Percentiles rank a stretch among this genome's conserved stretches.
Evolutionary conservation across 2,113 vertebrate genomes (phyloP).

Genomic region (Peromyscus leucopus): DNA sequence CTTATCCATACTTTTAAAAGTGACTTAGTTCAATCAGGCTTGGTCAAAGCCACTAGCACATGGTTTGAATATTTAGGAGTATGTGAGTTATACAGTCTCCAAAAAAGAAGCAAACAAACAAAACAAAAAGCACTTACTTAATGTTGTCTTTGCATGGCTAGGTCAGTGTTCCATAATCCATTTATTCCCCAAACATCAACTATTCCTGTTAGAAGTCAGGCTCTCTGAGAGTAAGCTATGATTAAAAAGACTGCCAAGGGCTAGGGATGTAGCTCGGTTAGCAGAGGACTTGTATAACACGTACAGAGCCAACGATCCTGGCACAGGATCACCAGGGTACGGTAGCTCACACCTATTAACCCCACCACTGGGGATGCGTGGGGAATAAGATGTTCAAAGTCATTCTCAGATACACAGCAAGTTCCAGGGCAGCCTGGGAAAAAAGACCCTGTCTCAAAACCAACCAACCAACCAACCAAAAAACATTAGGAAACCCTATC

Average conservation of each 20-base stretch:
- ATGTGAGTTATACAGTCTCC: not conserved
- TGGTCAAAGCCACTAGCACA: not conserved
- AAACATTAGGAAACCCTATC: not conserved
- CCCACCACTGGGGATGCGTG: fast-evolving
- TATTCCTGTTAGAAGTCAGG: not conserved
- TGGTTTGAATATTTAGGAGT: not conserved
- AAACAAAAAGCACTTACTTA: not conserved
- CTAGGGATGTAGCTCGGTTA: too few relatives aligned
- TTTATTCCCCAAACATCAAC: not conserved
- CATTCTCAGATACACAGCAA: not conserved
- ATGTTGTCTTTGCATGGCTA: not conserved
- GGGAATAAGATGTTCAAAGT: not conserved
- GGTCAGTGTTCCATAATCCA: not conserved
- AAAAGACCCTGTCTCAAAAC: not conserved
- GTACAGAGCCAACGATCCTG: not conserved
- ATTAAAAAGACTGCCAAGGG: not conserved
- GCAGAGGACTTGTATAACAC: too few relatives aligned
- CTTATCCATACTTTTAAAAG: constrained; percentile 19
- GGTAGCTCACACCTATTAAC: not conserved
- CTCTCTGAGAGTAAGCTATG: not conserved
- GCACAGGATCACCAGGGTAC: not conserved
- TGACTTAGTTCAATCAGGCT: not conserved
- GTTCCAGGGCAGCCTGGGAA: not conserved
- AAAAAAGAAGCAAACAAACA: not conserved
- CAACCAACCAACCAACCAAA: not conserved